Conservation (phyloP, 2,888 invertebrate species). For the Coecobrya sp. region DNA sequence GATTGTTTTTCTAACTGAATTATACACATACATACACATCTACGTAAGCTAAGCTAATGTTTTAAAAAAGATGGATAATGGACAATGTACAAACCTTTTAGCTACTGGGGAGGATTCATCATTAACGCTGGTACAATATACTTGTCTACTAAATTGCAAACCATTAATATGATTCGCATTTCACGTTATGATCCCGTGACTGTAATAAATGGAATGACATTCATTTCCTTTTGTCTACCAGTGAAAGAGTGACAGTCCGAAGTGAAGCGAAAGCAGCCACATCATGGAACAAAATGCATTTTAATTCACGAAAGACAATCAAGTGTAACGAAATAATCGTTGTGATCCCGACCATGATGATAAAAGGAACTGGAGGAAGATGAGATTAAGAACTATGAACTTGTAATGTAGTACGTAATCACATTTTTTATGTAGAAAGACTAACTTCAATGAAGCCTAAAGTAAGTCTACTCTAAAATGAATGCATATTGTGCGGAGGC, state of each 20-base stretch:
- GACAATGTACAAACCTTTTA: constrained; percentile 15
- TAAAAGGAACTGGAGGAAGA: neutral
- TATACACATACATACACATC: neutral
- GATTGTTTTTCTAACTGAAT: constrained; percentile 80
- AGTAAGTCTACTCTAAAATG: neutral
- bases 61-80: constrained; percentile 25
- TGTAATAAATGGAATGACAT: constrained; percentile 70
- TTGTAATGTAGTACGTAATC: constrained; percentile 12
- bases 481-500: neutral
- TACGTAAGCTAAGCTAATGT: too few relatives aligned
- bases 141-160: constrained; percentile 36
- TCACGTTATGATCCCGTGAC: constrained; percentile 39
- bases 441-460: neutral
- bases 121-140: neutral
- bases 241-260: neutral
- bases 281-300: constrained; percentile 1
- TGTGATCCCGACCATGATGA: neutral
- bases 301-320: constrained; percentile 10
- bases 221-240: constrained; percentile 61
- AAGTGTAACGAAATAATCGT: constrained; percentile 58
- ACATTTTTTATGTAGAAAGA: neutral
- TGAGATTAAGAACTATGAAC: constrained; percentile 17
- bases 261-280: neutral
- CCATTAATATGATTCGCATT: constrained; percentile 64
- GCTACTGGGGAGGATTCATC: constrained; percentile 23